Percentiles rank a stretch among this genome's conserved stretches.
Evolutionary conservation across 2,888 invertebrate species (phyloP).

Genomic region (Papilio elwesi): DNA sequence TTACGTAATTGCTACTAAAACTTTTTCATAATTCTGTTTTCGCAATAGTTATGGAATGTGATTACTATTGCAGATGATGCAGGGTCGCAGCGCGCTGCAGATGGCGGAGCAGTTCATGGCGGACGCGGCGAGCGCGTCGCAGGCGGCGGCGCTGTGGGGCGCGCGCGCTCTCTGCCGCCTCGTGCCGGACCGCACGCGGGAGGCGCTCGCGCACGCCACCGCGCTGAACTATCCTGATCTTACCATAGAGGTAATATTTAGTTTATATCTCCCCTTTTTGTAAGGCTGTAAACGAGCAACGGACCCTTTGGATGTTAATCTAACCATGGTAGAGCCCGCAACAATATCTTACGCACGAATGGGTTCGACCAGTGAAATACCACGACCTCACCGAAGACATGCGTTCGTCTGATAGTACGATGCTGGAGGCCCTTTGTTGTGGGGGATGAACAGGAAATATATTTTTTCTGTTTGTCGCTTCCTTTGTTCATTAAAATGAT

Average conservation of each 20-base stretch:
- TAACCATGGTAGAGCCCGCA: too few species aligned
- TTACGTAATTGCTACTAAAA: too few species aligned
- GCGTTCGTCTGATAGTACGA: too few species aligned
- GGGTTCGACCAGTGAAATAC: too few species aligned
- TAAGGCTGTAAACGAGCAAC: not conserved
- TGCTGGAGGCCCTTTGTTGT: too few species aligned
- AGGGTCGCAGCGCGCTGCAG: constrained; percentile 82
- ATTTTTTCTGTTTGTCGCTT: too few species aligned
- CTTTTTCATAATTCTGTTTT: too few species aligned
- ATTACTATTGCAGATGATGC: constrained; percentile 66
- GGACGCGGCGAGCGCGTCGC: constrained; percentile 83
- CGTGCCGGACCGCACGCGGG: constrained; percentile 81
- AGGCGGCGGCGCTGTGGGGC: constrained; percentile 92
- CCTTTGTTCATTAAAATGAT: too few species aligned
- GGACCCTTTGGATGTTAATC: too few species aligned
- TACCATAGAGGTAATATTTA: constrained; percentile 65
- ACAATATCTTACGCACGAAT: too few species aligned
- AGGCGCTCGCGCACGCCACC: constrained; percentile 63
- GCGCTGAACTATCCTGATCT: constrained; percentile 61
- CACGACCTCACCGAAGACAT: too few species aligned
- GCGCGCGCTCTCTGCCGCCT: constrained; percentile 91
- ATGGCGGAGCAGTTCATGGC: constrained; percentile 89
- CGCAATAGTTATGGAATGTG: not conserved
- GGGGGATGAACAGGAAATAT: too few species aligned
- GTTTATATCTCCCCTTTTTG: not conserved